Base-by-base conservation (phyloP, 2,797 vertebrate species). In the Crenuchus spilurus region DNA sequence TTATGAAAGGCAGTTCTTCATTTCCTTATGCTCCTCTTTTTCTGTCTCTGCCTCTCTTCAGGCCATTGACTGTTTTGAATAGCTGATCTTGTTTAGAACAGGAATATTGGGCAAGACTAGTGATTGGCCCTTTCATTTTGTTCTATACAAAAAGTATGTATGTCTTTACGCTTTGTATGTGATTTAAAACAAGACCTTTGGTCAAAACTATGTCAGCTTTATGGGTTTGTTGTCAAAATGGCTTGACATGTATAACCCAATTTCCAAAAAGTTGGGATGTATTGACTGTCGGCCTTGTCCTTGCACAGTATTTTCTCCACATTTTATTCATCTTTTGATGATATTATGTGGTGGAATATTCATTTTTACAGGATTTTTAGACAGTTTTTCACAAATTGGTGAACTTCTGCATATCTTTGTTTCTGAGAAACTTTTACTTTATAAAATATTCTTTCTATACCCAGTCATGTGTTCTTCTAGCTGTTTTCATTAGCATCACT, bases 1-100 rank as follows among this genome's bases (percentile, higher is more conserved):
- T 20, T n/a, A 55, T 54, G 4, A 64, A 46, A 55, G n/a, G 2
- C 30, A 2, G 3, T 28, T 28, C 22, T 61, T 46, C 6, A 10
- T 65, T 33, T 66, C 14, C 37, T 18, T 11, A 16, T 14, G 20
- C 11, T 41, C 18, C 9, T 1, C 54, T 57, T 6, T 13, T 20
- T 37, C 10, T 49, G 9, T 13, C 20, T 61, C 14, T 16, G 9
- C 8, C 30, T 37, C 31, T 39, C 46, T 41, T 0, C 33, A 5
- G 8, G 9, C 39, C n/a, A 70, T 16, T 41, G 52, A 16, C 48
- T 14, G 1, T 68, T 39, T 55, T 63, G 49, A 64, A 81, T 31
- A 72, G 46, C 33, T 18, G 16, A 14, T 37, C 14, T 57, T 2
- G 24, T 66, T 49, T 69, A 55, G 61, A 54, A 68, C 74, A 72